These are phyloP conservation scores for Pedetes capensis DNA, from an alignment of 2,113 vertebrate species.

Conservation along the genomic window DNA sequence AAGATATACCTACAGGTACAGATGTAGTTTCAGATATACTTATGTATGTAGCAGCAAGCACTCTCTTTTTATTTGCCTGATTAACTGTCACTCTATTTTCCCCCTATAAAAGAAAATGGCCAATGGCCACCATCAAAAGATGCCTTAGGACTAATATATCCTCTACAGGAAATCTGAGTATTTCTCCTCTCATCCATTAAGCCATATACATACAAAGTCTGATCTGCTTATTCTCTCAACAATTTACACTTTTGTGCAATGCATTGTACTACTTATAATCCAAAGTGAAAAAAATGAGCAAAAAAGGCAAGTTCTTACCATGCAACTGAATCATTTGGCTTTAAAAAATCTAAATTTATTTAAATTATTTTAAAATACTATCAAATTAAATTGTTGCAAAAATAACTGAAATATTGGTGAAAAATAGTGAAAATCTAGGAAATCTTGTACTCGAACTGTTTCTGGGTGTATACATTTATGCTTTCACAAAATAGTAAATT, in stretches of 20 bases:
- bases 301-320: not conserved
- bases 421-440: constrained; percentile 15
- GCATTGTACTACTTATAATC: not conserved
- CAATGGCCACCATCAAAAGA: not conserved
- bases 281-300: not conserved
- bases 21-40: not conserved
- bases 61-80: not conserved
- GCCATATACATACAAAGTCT: not conserved
- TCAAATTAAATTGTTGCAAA: not conserved
- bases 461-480: not conserved
- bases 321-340: not conserved
- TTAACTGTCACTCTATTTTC: not conserved
- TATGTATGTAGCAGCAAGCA: not conserved
- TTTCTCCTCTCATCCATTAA: not conserved
- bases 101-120: not conserved
- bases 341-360: not conserved
- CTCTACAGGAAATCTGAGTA: not conserved
- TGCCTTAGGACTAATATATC: not conserved
- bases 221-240: not conserved
- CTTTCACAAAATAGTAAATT: constrained; percentile 6
- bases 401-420: not conserved
- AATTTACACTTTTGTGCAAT: not conserved
- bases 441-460: not conserved
- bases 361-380: not conserved
- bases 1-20: not conserved